Evolutionary conservation across 2,888 invertebrate species (phyloP).

Genomic region (Villa cingulata): DNA sequence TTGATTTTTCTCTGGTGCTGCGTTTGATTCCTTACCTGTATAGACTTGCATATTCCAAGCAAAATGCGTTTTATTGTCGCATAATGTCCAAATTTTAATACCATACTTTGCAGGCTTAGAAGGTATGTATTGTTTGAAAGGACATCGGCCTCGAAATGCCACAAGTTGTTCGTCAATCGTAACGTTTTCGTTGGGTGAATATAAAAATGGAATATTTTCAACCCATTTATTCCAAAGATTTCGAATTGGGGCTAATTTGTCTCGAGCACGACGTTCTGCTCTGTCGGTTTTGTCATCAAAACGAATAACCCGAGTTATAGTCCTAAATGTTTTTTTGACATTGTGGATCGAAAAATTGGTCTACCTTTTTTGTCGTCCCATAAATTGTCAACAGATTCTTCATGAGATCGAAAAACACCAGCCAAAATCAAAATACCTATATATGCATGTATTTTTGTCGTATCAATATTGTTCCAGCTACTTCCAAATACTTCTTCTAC

Average conservation of each 20-base stretch:
- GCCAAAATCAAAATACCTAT: not conserved
- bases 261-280: no score
- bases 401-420: not conserved
- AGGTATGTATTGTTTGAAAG: no score
- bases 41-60: conserved; percentile 3
- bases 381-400: not conserved
- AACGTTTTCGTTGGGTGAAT: conserved; percentile 3
- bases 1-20: no score
- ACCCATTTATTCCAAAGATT: not conserved
- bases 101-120: no score
- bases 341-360: not conserved
- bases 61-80: conserved; percentile 5
- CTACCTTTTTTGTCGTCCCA: not conserved
- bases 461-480: no score
- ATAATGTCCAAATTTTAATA: conserved; percentile 5
- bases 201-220: not conserved
- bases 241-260: not conserved
- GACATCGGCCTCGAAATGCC: conserved; percentile 3
- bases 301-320: not conserved
- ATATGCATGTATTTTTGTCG: not conserved
- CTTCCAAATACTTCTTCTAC: no score
- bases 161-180: conserved; percentile 7
- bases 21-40: not conserved
- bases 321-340: not conserved
- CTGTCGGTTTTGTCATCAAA: not conserved